phyloP scores from a whole-genome alignment of 2,113 vertebrate genomes.

The Percina caprodes region DNA sequence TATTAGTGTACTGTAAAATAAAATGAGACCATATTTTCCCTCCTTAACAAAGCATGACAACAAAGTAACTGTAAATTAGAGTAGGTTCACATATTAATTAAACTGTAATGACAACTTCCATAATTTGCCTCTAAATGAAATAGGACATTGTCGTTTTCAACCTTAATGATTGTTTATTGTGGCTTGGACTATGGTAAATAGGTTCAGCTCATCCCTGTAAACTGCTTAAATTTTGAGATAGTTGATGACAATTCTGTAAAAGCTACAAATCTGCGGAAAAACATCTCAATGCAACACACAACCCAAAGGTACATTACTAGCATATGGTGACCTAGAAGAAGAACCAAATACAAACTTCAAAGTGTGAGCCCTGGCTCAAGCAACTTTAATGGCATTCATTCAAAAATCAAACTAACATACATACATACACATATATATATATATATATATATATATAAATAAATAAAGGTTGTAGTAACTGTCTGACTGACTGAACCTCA shows the following conservation, averaged over 20 bases:
- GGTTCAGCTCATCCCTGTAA: background rate
- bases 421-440: background rate
- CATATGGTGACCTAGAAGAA: conserved; percentile 63
- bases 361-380: conserved; percentile 22
- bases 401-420: conserved; percentile 10
- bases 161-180: conserved; percentile 31
- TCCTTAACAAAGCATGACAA: background rate
- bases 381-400: conserved; percentile 11
- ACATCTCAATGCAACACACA: conserved; percentile 19
- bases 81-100: background rate
- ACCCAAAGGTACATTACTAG: conserved; percentile 42
- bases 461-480: background rate
- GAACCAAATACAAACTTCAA: conserved; percentile 32
- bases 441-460: background rate
- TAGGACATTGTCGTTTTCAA: conserved; percentile 5
- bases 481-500: conserved; percentile 19
- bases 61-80: background rate
- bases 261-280: conserved; percentile 30
- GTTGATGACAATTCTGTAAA: conserved; percentile 28
- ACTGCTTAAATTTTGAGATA: conserved; percentile 19
- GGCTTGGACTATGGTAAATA: conserved; percentile 21
- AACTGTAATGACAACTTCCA: conserved; percentile 11
- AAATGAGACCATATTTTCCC: background rate
- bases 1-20: no score
- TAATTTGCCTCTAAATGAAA: conserved; percentile 9